Conservation (phyloP, 2,113 vertebrate genomes). For the Pterocles burchelli region DNA sequence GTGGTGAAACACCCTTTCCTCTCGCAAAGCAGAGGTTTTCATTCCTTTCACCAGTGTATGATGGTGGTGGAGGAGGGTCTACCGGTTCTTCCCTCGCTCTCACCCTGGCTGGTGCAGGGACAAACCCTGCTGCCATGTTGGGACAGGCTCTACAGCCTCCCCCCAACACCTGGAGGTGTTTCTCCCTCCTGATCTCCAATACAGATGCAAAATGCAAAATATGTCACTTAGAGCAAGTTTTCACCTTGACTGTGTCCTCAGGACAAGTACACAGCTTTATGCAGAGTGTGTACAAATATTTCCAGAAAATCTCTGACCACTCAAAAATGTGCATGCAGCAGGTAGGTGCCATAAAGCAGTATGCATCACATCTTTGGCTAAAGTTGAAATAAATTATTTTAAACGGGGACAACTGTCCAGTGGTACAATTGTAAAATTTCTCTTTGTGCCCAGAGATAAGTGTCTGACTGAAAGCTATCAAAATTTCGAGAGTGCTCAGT, state of each 20-base stretch:
- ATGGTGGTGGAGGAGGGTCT: not conserved
- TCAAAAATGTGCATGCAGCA: not conserved
- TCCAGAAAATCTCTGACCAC: not conserved
- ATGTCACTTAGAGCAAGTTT: not conserved
- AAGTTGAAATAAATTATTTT: conserved; percentile 23
- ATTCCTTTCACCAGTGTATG: not conserved
- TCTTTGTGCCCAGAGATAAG: conserved; percentile 23
- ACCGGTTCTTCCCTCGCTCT: not conserved
- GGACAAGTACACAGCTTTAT: not conserved
- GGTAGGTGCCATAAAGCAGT: not conserved
- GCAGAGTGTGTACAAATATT: not conserved
- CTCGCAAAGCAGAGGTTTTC: not conserved
- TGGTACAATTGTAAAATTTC: not conserved
- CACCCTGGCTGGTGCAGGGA: not conserved
- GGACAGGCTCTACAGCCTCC: not conserved
- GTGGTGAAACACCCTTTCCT: not conserved
- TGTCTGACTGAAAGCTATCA: conserved; percentile 25
- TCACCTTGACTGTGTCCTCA: not conserved
- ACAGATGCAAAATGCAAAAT: not conserved
- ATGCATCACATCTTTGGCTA: not conserved
- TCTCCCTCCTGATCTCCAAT: not conserved
- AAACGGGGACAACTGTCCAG: not conserved
- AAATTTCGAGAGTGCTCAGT: conserved; percentile 20
- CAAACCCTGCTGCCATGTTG: not conserved
- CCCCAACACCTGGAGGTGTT: not conserved